Conservation (phyloP, 1,140 invertebrate species). For the Papilio glaucus region DNA sequence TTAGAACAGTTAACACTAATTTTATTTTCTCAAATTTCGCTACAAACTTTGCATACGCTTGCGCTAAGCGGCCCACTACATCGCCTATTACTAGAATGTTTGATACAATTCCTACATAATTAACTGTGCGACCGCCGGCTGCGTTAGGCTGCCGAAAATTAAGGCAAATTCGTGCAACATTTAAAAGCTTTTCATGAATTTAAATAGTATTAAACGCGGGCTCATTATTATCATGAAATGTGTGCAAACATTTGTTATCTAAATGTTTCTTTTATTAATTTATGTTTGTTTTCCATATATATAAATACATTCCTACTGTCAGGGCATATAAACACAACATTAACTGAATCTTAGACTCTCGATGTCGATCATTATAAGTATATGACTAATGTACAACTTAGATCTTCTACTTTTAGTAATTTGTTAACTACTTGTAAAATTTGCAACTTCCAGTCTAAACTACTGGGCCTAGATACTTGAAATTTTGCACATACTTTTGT, state of each 20-base stretch:
- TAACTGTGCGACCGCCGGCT: slow-evolving; percentile 18
- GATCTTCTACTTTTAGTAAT: too few relatives aligned
- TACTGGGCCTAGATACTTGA: too few relatives aligned
- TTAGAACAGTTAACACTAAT: not conserved
- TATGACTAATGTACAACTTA: too few relatives aligned
- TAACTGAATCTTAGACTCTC: too few relatives aligned
- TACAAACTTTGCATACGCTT: not conserved
- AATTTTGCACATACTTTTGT: too few relatives aligned
- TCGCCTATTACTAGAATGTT: slow-evolving; percentile 28
- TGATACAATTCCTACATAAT: slow-evolving; percentile 35
- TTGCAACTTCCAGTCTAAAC: too few relatives aligned
- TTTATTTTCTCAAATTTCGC: slow-evolving; percentile 2
- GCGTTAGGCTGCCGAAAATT: slow-evolving; percentile 22
- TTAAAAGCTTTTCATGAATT: slow-evolving; percentile 36
- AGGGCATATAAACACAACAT: too few relatives aligned
- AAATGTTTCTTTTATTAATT: slow-evolving; percentile 32
- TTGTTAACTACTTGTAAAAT: too few relatives aligned
- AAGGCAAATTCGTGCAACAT: slow-evolving; percentile 31
- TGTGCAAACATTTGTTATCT: slow-evolving; percentile 34
- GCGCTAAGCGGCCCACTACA: not conserved
- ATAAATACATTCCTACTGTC: too few relatives aligned
- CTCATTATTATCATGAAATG: slow-evolving; percentile 34
- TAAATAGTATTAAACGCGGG: slow-evolving; percentile 32
- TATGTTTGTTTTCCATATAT: slow-evolving; percentile 19
- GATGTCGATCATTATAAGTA: too few relatives aligned